Conservation (phyloP, 1,140 invertebrate genomes). For the Drosophila orena region DNA sequence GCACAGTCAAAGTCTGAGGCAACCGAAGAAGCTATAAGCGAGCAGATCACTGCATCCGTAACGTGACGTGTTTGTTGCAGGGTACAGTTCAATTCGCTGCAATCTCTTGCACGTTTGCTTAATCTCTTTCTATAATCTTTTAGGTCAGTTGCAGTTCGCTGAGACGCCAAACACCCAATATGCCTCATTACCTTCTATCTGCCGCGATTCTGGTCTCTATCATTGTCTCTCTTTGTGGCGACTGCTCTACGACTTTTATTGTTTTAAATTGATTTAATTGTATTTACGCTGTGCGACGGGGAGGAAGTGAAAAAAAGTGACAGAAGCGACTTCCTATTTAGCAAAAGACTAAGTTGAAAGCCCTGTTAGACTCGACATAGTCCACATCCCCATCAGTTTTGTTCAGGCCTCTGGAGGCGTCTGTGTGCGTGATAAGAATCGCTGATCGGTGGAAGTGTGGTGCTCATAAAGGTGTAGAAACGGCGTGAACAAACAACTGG, state of each 20-base stretch:
- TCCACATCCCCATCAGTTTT: conserved; percentile 43
- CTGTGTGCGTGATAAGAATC: conserved; percentile 46
- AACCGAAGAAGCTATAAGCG: conserved; percentile 1
- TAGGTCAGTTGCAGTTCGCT: conserved; percentile 27
- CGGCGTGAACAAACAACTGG: conserved; percentile 15
- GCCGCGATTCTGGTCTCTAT: conserved; percentile 53
- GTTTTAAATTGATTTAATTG: conserved; percentile 83
- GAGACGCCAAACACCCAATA: conserved; percentile 29
- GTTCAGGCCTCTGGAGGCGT: conserved; percentile 10
- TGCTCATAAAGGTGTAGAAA: conserved; percentile 25
- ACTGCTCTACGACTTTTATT: conserved; percentile 63
- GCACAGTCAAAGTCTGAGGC: conserved; percentile 1
- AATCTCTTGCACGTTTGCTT: conserved; percentile 28
- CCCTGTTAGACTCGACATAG: conserved; percentile 29
- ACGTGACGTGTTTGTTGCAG: conserved; percentile 17
- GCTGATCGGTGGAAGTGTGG: conserved; percentile 1
- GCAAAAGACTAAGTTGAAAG: conserved; percentile 40
- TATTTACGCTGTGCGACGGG: conserved; percentile 70
- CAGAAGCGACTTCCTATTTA: conserved; percentile 70
- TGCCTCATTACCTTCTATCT: conserved; percentile 47
- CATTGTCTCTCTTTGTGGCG: conserved; percentile 58
- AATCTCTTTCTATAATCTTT: conserved; percentile 39
- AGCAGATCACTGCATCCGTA: conserved; percentile 1
- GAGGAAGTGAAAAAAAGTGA: conserved; percentile 32
- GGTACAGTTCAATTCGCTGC: conserved; percentile 36